Base-by-base conservation (phyloP, 2,888 invertebrate genomes). In the Latheticus oryzae region DNA sequence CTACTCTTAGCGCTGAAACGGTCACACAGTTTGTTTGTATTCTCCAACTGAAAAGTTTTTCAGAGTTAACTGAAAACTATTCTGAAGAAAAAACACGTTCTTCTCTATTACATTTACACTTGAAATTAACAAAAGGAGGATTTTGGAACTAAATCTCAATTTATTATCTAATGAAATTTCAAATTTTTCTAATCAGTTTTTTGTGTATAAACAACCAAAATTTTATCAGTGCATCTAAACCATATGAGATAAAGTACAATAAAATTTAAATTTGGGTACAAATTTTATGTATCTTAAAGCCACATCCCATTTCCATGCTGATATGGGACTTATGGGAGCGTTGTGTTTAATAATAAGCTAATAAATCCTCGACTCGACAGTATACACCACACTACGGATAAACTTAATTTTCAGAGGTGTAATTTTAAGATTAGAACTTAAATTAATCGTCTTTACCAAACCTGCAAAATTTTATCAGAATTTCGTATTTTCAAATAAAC, bases 301-400 rank as follows among this genome's bases (percentile, higher is more conserved):
- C 26, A 24, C 50, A 50, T 30, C 38, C 51, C 38, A 51, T 51
- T 51, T 38, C 38, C 40, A 51, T 51, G 51, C 9, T 51, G 51
- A 51, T 51, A 38, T 51, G 51, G 51, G 40, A 51, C 51, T 51
- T 51, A 38, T 38, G 38, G 37, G 50, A 26, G 26, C 38, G 40
- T 38, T 51, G 30, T 17, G 51, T 51, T 51, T 51, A 51, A 38
- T 51, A 51, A 51, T 51, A 51, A 51, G 28, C 51, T 40, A 51
- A 51, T 51, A 51, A 51, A 51, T 51, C 38, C 38, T 15, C 12
- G 16, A 24, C 37, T 17, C 38, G 30, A 13, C 51, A 30, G 24
- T 38, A 28, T 15, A 13, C 5, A 17, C 38, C 38, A 50, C 33
- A 47, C 32, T 47, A 19, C 32, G 32, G 32, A 33, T 33, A 17